A percentile compares a stretch with the other conserved stretches of the same genome.
Evolutionary conservation across 2,888 invertebrate species (phyloP).

Genomic region (Sturmia bella): DNA sequence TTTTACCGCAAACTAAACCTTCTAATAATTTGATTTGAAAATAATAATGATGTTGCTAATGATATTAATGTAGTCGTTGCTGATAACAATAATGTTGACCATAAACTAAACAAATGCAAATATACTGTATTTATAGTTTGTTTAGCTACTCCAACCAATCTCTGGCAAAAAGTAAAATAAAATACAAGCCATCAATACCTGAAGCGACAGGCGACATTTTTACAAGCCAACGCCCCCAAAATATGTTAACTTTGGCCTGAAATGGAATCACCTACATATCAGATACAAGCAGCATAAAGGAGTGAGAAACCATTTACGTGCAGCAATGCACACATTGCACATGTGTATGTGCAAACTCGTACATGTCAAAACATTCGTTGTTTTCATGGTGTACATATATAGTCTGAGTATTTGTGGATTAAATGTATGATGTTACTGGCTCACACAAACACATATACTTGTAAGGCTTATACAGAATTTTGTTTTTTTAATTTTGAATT

Average conservation of each 20-base stretch:
- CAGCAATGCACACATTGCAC: too few species aligned
- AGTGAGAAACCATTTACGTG: background rate
- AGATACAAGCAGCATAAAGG: background rate
- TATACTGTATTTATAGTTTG: constrained; percentile 7
- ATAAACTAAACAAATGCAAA: constrained; percentile 42
- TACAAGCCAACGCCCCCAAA: constrained; percentile 49
- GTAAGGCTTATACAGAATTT: background rate
- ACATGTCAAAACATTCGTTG: constrained; percentile 30
- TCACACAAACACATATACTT: constrained; percentile 13
- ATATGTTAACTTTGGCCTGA: constrained; percentile 41
- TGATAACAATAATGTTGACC: constrained; percentile 43
- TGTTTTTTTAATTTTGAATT: constrained; percentile 13
- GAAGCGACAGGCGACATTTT: constrained; percentile 21
- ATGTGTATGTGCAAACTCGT: too few species aligned
- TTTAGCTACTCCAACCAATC: background rate
- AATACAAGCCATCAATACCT: constrained; percentile 11
- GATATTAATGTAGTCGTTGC: constrained; percentile 26
- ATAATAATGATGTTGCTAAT: constrained; percentile 40
- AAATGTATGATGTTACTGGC: constrained; percentile 46
- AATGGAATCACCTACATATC: background rate
- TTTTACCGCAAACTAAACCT: background rate
- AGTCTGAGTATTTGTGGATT: constrained; percentile 42
- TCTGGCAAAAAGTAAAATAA: background rate
- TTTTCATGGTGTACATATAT: background rate
- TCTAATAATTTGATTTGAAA: constrained; percentile 22